Evolutionary conservation across 2,113 vertebrate species (phyloP), one percentile per base, ranked within the genome.

Genomic region (Cyanocitta stelleri): DNA sequence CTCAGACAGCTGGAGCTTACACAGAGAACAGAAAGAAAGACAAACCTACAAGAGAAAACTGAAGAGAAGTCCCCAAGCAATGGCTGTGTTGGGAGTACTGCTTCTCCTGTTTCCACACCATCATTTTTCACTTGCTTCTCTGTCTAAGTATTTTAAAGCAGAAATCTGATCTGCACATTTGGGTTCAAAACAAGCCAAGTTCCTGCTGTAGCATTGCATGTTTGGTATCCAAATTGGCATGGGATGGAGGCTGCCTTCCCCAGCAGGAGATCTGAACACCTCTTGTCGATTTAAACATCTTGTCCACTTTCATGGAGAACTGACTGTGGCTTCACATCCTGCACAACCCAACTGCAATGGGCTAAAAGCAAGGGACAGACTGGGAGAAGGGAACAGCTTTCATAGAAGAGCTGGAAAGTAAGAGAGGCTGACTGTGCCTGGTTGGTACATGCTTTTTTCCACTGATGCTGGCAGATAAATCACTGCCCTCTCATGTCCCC

Each of bases 1-100:
- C 82, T 93, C 94, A 94, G 33, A 63, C 95, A 94, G 87, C 84
- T 96, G 92, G 64, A 91, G 73, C 69, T 76, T 58, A 56, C 67
- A 66, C 46, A 89, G 23, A 37, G 69, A 87, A 67, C 39, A 61
- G 72, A 66, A 39, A 78, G 41, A 67, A n/a, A 61, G 32, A 44
- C 58, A 89, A 89, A 73, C 58, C 62, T 56, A 56, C 41, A 7
- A 43, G 37, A 68, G 66, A 79, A 73, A 89, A 64, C 20, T 21
- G 58, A 61, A 89, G 44, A 74, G 68, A 87, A 86, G 39, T 74
- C 63, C 55, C 59, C 39, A 33, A 69, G 71, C 62, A 89, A 82
- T 82, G 74, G 37, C 59, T 83, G 37, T 27, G 27, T 26, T 58
- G 71, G 71, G 46, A 69, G 26, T 11, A 35, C 29, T 85, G 63